These are phyloP conservation scores for Pissodes strobi DNA, from an alignment of 1,140 invertebrate genomes.

Conservation along the genomic window DNA sequence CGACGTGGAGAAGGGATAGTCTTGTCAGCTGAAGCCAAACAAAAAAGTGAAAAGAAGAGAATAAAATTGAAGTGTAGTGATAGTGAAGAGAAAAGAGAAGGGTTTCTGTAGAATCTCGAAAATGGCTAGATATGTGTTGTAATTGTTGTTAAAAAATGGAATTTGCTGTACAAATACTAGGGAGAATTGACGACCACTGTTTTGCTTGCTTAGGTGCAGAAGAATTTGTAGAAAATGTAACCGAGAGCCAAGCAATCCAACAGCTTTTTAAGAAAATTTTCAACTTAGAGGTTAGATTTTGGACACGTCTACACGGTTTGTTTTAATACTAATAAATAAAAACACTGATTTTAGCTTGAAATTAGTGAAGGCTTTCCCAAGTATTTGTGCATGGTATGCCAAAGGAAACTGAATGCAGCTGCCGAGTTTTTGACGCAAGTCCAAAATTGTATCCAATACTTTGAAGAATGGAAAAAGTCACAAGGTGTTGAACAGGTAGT, in stretches of 20 bases:
- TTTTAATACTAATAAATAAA: constrained; percentile 12
- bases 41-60: too few species aligned
- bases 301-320: constrained; percentile 32
- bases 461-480: background rate
- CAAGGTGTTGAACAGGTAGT: background rate
- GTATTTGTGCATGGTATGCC: constrained; percentile 14
- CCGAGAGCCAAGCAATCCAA: background rate
- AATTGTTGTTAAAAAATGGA: too few species aligned
- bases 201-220: constrained; percentile 13
- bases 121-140: too few species aligned
- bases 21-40: too few species aligned
- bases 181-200: too few species aligned
- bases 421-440: constrained; percentile 16
- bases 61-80: too few species aligned
- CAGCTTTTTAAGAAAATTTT: constrained; percentile 15
- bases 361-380: background rate
- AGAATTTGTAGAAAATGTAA: constrained; percentile 1
- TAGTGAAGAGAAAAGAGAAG: too few species aligned
- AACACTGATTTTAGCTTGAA: constrained; percentile 15
- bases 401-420: constrained; percentile 6
- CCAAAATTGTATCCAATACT: constrained; percentile 8
- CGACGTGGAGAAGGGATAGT: too few species aligned
- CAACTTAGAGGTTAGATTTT: constrained; percentile 27
- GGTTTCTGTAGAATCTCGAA: too few species aligned
- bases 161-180: too few species aligned